Evolutionary conservation across 2,797 vertebrate species (phyloP), one percentile per base, ranked within the genome.

Genomic region (Mico argentatus): DNA sequence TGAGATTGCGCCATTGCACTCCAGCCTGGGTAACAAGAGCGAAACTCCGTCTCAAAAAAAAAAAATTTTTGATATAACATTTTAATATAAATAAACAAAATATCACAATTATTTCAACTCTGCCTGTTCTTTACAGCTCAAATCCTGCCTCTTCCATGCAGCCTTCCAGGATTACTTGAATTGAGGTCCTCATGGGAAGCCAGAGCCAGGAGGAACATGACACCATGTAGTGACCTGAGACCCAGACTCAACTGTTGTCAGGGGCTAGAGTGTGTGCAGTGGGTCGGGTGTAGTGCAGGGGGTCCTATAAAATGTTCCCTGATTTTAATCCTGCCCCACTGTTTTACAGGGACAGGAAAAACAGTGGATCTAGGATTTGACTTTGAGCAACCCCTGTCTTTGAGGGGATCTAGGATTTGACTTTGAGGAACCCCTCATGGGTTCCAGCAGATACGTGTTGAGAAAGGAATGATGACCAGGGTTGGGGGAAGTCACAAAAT

Each of bases 71-170:
- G 81, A 36, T 73, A 61, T 75, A 48, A 55, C 64, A 64, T 73
- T 96, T 94, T 94, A 57, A 73, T 50, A 48, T 88, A 77, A 88
- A 88, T 46, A 90, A 59, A 48, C 33, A 81, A 87, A 87, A 70
- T 41, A 13, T 0, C 11, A 4, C 41, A 19, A 20, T 80, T 90
- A n/a, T 81, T 94, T 92, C 81, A 96, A 80, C 36, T 79, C 73
- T 41, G 5, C 50, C 82, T 83, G 19, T 85, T 76, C 64, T 72
- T 59, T 57, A 90, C 4, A 64, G 44, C 9, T 83, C 64, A 86
- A 81, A 59, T 75, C 67, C 80, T 91, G 7, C 72, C 41, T 89
- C 52, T 86, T 75, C 44, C 59, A 7, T 20, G n/a, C 36, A 81
- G 30, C 41, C 52, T 86, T 90, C 73, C 70, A 59, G 52, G 48